These are phyloP conservation scores for Chinchilla lanigera DNA, from an alignment of 2,113 vertebrate species.

Conservation along the genomic window DNA sequence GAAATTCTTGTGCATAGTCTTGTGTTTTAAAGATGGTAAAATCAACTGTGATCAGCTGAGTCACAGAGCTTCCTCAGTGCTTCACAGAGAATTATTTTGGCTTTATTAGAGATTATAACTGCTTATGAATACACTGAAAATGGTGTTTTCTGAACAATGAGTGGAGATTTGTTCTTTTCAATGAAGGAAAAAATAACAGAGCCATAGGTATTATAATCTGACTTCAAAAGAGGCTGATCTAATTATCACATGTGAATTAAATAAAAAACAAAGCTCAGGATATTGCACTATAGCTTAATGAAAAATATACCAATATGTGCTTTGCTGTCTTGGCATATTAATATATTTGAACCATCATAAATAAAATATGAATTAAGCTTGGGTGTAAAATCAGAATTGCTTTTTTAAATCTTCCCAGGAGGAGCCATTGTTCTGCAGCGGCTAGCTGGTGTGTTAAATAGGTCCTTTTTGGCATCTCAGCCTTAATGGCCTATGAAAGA, in stretches of 20 bases:
- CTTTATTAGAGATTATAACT: constrained; percentile 59
- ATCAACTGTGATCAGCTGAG: neutral
- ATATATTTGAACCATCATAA: constrained; percentile 71
- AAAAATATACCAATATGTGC: constrained; percentile 70
- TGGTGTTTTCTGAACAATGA: constrained; percentile 57
- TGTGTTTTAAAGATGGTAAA: constrained; percentile 23
- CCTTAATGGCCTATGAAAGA: neutral
- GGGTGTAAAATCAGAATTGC: constrained; percentile 61
- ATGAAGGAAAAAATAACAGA: constrained; percentile 56
- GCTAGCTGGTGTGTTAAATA: constrained; percentile 42
- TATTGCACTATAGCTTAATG: constrained; percentile 70
- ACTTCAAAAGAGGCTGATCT: constrained; percentile 55
- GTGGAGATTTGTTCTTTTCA: constrained; percentile 65
- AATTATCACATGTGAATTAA: constrained; percentile 71
- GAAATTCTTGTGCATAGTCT: neutral
- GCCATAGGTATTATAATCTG: constrained; percentile 36
- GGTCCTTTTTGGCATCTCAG: neutral
- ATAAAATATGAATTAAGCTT: constrained; percentile 76
- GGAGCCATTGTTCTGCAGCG: constrained; percentile 34
- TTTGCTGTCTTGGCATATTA: constrained; percentile 57
- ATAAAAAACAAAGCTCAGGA: constrained; percentile 55
- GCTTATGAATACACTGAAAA: constrained; percentile 14
- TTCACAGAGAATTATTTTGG: constrained; percentile 59
- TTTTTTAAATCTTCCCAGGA: constrained; percentile 65
- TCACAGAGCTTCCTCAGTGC: neutral